Evolutionary conservation across 2,888 invertebrate genomes (phyloP), one percentile per base, ranked within the genome.

Genomic region (Eupeodes latifasciatus): DNA sequence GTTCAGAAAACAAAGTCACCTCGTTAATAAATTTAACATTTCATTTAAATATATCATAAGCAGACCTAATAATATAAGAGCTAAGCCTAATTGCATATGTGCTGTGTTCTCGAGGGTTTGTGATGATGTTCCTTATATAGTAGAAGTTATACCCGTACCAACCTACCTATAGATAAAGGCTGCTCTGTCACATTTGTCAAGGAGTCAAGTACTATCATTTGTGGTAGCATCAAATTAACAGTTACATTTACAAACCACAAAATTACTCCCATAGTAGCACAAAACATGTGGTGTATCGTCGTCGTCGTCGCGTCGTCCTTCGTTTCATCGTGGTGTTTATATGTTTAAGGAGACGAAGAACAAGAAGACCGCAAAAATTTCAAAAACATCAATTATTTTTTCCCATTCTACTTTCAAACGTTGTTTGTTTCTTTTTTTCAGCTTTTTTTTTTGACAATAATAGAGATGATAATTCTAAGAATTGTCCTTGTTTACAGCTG

Each of bases 11-110:
- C 88, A 88, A 88, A 85, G 85, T 69, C 69, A 77, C 62, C 74
- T 88, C 88, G 88, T 88, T 88, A 88, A 88, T 81, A 88, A 85
- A 88, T 81, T 88, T 85, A 88, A 75, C 85, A 88, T 85, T 85
- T 88, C 88, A 88, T 88, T 88, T 88, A 84, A 66, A 66, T 72
- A 61, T 77, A 47, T 71, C 53, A 62, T 79, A 71, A 76, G 67
- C 14, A 75, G 84, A 44, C 57, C 62, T 47, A 16, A 40, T 40
- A 40, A 40, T 40, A 5, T 40, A 27, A 27, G 27, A 0, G 40
- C 40, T 11, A 27, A 36, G 19, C 19, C 53, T 72, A 84, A 87
- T 87, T 88, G 67, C 74, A 64, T 83, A 49, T 72, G 34, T 59
- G 34, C 51, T 40, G 64, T 57, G 44, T 72, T 62, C 9, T 59